Evolutionary conservation across 2,113 vertebrate species (phyloP).

Genomic region (Donacobius atricapilla): DNA sequence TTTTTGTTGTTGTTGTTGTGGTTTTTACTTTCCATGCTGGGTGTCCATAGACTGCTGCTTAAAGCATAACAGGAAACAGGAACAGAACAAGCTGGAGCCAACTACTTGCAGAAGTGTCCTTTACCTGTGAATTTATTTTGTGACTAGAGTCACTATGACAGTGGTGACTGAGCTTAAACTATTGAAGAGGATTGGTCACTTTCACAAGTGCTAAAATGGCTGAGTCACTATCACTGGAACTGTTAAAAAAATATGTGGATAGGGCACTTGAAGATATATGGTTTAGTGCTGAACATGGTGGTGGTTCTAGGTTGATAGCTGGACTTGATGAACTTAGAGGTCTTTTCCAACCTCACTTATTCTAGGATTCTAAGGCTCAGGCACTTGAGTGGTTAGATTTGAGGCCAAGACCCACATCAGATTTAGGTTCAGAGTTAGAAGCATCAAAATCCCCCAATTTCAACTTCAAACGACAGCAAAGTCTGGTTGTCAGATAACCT

Average conservation of each 20-base stretch:
- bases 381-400: neutral
- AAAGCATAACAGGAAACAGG: neutral
- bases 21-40: neutral
- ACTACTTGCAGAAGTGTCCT: neutral
- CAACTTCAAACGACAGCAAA: neutral
- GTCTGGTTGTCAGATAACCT: neutral
- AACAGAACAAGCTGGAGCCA: neutral
- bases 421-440: neutral
- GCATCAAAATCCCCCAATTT: neutral
- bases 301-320: neutral
- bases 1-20: no score
- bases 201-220: neutral
- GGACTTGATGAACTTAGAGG: neutral
- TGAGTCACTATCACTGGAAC: neutral
- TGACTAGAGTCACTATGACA: neutral
- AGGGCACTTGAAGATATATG: neutral
- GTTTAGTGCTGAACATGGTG: neutral
- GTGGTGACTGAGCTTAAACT: neutral
- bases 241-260: neutral
- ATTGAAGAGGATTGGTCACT: neutral
- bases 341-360: neutral
- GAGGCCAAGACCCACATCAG: neutral
- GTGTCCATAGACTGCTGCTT: neutral
- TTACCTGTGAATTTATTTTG: neutral
- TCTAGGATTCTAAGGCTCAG: neutral